phyloP scores from a whole-genome alignment of 1,140 invertebrate species.

The Akabosia matsudoensis region DNA sequence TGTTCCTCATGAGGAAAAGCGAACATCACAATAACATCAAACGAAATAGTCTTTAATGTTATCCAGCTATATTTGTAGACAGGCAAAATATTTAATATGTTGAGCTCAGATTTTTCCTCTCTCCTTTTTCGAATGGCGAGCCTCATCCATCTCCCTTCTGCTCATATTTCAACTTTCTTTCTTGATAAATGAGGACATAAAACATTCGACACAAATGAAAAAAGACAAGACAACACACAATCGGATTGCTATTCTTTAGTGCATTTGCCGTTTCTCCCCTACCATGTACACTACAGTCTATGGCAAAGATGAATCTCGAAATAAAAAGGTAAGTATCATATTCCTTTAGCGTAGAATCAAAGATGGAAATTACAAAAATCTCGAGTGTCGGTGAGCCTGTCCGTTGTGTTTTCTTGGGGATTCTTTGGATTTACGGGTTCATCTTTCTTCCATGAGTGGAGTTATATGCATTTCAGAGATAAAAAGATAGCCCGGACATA shows the following conservation, averaged over 20 bases:
- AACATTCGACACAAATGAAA: slow-evolving; percentile 31
- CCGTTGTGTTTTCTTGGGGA: background rate
- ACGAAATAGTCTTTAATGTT: too few species aligned
- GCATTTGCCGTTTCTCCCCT: background rate
- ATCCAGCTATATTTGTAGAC: too few species aligned
- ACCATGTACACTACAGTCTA: too few species aligned
- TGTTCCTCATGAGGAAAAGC: too few species aligned
- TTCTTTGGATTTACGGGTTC: slow-evolving; percentile 7
- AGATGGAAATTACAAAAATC: background rate
- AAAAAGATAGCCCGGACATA: background rate
- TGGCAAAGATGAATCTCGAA: too few species aligned
- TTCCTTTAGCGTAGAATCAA: too few species aligned
- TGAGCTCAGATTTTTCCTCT: slow-evolving; percentile 16
- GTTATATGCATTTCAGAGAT: background rate
- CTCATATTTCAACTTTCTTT: slow-evolving; percentile 33
- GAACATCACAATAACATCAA: too few species aligned
- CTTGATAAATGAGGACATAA: slow-evolving; percentile 39
- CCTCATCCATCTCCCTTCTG: slow-evolving; percentile 31
- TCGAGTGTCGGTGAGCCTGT: background rate
- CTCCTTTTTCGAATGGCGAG: slow-evolving; percentile 22
- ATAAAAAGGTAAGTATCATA: too few species aligned
- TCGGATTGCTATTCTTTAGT: background rate
- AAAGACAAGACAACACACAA: slow-evolving; percentile 13
- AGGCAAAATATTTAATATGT: background rate
- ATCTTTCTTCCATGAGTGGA: slow-evolving; percentile 2